These are phyloP conservation scores for Corydoras sp. DNA, from an alignment of 2,113 vertebrate genomes.

Conservation along the genomic window DNA sequence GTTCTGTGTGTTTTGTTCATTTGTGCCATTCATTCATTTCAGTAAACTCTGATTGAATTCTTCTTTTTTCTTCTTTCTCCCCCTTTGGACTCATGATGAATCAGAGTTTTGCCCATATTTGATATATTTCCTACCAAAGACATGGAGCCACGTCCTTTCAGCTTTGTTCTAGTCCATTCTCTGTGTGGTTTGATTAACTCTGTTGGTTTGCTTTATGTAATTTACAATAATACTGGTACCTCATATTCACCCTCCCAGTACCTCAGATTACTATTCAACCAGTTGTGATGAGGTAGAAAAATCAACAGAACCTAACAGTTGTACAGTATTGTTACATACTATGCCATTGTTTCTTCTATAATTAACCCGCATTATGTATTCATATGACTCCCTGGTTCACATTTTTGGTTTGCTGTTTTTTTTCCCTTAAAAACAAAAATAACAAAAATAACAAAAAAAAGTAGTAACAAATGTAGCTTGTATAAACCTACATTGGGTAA, in stretches of 20 bases:
- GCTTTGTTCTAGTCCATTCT: constrained; percentile 46
- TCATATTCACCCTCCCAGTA: constrained; percentile 77
- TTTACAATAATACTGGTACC: constrained; percentile 75
- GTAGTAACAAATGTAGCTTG: constrained; percentile 91
- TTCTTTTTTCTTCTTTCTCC: too few relatives aligned
- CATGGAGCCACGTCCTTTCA: constrained; percentile 74
- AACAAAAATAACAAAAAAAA: constrained; percentile 70
- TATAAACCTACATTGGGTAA: constrained; percentile 74
- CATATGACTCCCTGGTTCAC: constrained; percentile 75
- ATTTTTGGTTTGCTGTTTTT: constrained; percentile 82
- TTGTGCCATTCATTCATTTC: constrained; percentile 21
- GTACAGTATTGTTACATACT: constrained; percentile 67
- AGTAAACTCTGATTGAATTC: not conserved
- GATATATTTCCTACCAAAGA: constrained; percentile 88
- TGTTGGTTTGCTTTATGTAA: constrained; percentile 66
- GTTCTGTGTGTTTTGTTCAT: constrained; percentile 24
- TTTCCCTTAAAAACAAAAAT: constrained; percentile 70
- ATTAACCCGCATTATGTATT: constrained; percentile 52
- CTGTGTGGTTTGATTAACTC: constrained; percentile 51
- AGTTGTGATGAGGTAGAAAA: constrained; percentile 57
- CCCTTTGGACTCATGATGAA: constrained; percentile 40
- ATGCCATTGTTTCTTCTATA: constrained; percentile 55
- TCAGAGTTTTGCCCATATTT: constrained; percentile 74
- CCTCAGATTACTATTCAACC: constrained; percentile 77
- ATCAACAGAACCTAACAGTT: constrained; percentile 51